These are phyloP conservation scores for Charadrius vociferus DNA, from an alignment of 2,113 vertebrate genomes.

Conservation along the genomic window DNA sequence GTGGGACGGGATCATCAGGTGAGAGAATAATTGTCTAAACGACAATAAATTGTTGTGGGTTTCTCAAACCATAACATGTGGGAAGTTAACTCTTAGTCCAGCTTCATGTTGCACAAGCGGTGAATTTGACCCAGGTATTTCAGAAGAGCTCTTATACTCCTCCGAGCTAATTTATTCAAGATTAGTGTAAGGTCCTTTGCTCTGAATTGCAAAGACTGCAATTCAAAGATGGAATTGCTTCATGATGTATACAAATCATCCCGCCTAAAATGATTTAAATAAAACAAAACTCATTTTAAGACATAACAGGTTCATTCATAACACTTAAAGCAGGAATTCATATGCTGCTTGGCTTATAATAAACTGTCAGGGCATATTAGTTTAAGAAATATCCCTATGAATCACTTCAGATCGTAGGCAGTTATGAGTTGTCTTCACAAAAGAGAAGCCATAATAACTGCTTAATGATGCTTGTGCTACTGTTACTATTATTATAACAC, in stretches of 20 bases:
- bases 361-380: neutral
- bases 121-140: neutral
- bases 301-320: neutral
- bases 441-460: neutral
- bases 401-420: neutral
- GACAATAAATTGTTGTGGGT: too few relatives aligned
- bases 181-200: neutral
- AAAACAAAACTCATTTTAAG: neutral
- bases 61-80: too few relatives aligned
- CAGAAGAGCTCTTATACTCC: neutral
- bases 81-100: neutral
- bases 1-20: too few relatives aligned
- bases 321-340: neutral
- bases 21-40: too few relatives aligned
- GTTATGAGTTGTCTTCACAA: neutral
- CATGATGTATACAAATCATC: neutral
- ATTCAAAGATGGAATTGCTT: neutral
- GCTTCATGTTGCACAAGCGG: neutral
- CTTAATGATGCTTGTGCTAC: slow-evolving; percentile 2
- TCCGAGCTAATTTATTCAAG: neutral
- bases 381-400: neutral
- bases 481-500: neutral
- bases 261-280: neutral
- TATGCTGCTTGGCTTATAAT: neutral
- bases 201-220: neutral